Evolutionary conservation across 2,113 vertebrate species (phyloP).

Genomic region (Mohoua ochrocephala): DNA sequence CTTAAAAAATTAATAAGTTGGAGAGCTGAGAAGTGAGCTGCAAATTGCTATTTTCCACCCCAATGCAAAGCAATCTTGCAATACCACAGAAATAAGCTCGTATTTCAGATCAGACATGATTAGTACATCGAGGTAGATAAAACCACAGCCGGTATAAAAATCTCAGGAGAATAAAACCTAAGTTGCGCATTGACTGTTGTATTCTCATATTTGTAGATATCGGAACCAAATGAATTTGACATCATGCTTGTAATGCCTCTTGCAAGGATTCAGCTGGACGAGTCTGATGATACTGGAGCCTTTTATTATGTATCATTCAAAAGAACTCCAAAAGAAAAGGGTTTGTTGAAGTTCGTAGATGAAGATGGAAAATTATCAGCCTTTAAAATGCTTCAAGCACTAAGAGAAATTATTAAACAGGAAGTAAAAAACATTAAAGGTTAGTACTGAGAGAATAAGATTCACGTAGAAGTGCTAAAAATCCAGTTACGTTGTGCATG

Average conservation of each 20-base stretch:
- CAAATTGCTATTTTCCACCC: background rate
- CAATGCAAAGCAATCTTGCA: background rate
- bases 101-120: background rate
- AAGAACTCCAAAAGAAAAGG: slow-evolving; percentile 37
- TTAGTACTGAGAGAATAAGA: slow-evolving; percentile 25
- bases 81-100: background rate
- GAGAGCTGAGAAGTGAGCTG: background rate
- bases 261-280: slow-evolving; percentile 50
- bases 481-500: background rate
- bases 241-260: slow-evolving; percentile 69
- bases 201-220: slow-evolving; percentile 54
- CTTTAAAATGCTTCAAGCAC: slow-evolving; percentile 46
- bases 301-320: slow-evolving; percentile 62
- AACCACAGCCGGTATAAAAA: background rate
- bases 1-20: background rate
- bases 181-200: background rate
- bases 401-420: slow-evolving; percentile 64
- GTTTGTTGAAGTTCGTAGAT: slow-evolving; percentile 54
- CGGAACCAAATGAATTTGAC: slow-evolving; percentile 74
- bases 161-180: background rate
- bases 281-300: slow-evolving; percentile 39
- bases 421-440: slow-evolving; percentile 61
- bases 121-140: background rate
- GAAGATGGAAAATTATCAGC: slow-evolving; percentile 62
- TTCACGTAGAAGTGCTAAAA: background rate